A percentile compares a stretch with the other conserved stretches of the same genome.
Conservation (phyloP, 2,888 invertebrate species). For the Heliconius charithonia region DNA sequence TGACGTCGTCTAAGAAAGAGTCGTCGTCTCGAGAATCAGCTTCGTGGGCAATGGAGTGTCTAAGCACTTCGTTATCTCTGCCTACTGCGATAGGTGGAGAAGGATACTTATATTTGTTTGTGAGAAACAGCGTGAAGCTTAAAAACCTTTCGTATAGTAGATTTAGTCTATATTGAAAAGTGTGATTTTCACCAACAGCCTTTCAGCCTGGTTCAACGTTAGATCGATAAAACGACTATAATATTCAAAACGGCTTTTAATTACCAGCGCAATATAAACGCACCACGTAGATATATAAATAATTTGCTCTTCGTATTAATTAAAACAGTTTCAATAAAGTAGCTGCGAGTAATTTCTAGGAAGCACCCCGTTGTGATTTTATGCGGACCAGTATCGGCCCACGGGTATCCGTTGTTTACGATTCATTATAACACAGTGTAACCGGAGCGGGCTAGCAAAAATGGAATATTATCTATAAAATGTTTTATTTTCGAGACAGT, state of each 20-base stretch:
- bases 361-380: slow-evolving; percentile 72
- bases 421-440: slow-evolving; percentile 42
- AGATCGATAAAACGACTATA: slow-evolving; percentile 4
- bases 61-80: too few relatives aligned
- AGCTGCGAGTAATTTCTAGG: slow-evolving; percentile 54
- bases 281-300: slow-evolving; percentile 50
- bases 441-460: slow-evolving; percentile 22
- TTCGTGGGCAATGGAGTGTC: too few relatives aligned
- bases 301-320: slow-evolving; percentile 59
- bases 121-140: too few relatives aligned
- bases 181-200: not conserved
- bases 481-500: not conserved
- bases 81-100: too few relatives aligned
- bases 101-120: too few relatives aligned
- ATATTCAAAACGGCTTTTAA: slow-evolving; percentile 30
- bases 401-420: slow-evolving; percentile 44
- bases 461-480: slow-evolving; percentile 27
- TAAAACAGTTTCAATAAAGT: slow-evolving; percentile 71
- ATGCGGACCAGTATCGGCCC: slow-evolving; percentile 44
- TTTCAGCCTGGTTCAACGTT: not conserved
- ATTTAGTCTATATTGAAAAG: not conserved
- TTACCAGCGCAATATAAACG: slow-evolving; percentile 22
- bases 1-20: too few relatives aligned
- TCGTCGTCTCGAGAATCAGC: too few relatives aligned
- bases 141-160: not conserved